Conservation (phyloP, 1,140 invertebrate species). For the Cotesia chilonis region DNA sequence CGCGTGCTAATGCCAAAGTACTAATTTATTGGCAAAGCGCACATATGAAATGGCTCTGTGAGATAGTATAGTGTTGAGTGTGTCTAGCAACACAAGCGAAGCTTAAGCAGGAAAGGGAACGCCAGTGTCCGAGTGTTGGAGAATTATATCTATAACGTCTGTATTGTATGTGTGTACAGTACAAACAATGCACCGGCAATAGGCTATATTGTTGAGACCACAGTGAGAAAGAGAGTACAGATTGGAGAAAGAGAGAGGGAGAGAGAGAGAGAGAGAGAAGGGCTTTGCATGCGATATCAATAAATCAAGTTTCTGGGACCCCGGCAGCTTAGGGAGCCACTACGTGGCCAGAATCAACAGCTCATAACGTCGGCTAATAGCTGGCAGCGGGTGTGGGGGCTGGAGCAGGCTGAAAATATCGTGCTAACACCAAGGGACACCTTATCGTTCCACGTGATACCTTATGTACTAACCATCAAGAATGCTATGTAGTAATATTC, state of each 20-base stretch:
- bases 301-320: constrained; percentile 65
- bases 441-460: constrained; percentile 52
- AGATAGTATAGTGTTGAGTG: neutral
- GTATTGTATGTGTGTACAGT: neutral
- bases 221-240: constrained; percentile 35
- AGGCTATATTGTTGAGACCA: constrained; percentile 13
- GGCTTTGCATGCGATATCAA: constrained; percentile 68
- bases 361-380: constrained; percentile 66
- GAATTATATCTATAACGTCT: neutral
- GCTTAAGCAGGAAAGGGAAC: constrained; percentile 10
- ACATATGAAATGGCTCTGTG: constrained; percentile 53
- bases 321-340: constrained; percentile 61
- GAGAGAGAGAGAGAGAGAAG: constrained; percentile 52
- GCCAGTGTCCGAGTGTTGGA: constrained; percentile 18
- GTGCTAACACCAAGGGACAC: constrained; percentile 61
- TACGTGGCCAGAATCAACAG: constrained; percentile 68
- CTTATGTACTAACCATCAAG: constrained; percentile 30
- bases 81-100: neutral
- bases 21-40: constrained; percentile 55
- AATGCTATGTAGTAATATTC: constrained; percentile 21
- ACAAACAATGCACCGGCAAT: constrained; percentile 8
- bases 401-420: constrained; percentile 52
- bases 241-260: constrained; percentile 20
- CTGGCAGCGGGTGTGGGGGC: constrained; percentile 49
- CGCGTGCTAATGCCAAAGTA: constrained; percentile 57